phyloP scores from a whole-genome alignment of 2,113 vertebrate genomes.

The Labeo catla region DNA sequence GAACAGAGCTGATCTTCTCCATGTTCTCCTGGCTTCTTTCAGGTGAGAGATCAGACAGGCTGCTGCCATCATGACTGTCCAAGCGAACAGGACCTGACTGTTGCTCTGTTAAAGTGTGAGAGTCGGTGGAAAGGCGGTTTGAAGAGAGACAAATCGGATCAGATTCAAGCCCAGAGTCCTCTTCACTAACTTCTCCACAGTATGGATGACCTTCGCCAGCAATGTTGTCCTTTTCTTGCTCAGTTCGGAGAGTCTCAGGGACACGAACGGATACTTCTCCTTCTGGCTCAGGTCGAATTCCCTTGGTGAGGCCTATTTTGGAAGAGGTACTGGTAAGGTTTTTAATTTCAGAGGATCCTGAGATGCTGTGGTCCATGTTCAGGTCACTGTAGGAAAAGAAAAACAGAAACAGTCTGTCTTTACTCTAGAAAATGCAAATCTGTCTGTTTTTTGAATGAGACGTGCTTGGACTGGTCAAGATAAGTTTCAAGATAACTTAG shows the following conservation, averaged over 20 bases:
- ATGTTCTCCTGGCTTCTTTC: not conserved
- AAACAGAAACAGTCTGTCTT: not conserved
- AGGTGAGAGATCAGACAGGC: not conserved
- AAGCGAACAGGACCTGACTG: not conserved
- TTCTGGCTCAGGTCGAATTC: constrained; percentile 58
- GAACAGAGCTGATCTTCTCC: not conserved
- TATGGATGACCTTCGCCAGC: constrained; percentile 10
- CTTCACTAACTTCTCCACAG: not conserved
- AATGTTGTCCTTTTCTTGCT: not conserved
- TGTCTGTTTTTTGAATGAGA: not conserved
- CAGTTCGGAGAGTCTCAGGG: constrained; percentile 35
- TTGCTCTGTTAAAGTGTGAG: not conserved
- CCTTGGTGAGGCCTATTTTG: constrained; percentile 8
- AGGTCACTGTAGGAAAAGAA: not conserved
- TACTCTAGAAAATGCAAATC: not conserved
- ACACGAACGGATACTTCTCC: constrained; percentile 53
- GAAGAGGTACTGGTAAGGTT: not conserved
- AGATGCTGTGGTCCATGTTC: not conserved
- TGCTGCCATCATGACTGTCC: not conserved
- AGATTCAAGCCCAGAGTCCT: constrained; percentile 21
- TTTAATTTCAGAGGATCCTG: constrained; percentile 1
- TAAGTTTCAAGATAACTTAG: not conserved
- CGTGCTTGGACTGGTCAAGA: not conserved
- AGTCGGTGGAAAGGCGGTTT: not conserved
- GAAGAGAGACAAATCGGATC: not conserved